Base-by-base conservation (phyloP, 2,888 invertebrate species). In the Argyresthia albistria region DNA sequence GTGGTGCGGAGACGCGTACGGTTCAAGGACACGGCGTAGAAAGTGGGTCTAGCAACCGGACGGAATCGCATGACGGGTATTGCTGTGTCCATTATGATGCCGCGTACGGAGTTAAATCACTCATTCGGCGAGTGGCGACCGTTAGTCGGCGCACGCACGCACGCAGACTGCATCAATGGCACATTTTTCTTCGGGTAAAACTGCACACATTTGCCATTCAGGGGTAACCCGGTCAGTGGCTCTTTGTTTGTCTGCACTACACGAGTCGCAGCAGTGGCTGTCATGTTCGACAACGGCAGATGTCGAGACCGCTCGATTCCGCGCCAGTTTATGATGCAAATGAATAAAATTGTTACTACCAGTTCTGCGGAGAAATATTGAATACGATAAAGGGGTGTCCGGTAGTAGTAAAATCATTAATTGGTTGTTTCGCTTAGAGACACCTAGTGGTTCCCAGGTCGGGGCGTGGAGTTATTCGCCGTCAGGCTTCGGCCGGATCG, bases 191-290 rank as follows among this genome's bases (percentile, higher is more conserved):
- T 68, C 45, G 65, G 25, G 80, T 79, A 79, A 82, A 83, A 84
- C 80, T 80, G 71, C 66, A 66, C 76, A 80, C 80, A 81, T 82
- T 84, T 82, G 76, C 81, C 80, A 84, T 84, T 83, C 79, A 82
- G 77, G 76, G 81, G 70, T 86, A 82, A 87, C 87, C 84, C 80
- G 87, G 87, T 87, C 81, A 86, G 72, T 67, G 70, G 66, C 70
- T 77, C 77, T 78, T 84, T 84, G 81, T 84, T 48, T 55, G 14
- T 15, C 25, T 25, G 25, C 25, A 25, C 25, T 25, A 25, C 25
- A 25, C 25, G 25, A 25, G 25, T 25, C 25, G 25, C 25, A 25
- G 25, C 6, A 25, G 25, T 25, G 25, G 25, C 25, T 6, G 6
- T 25, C 25, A 6, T 25, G 42, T 10, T 11, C 6, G n/a, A 42